phyloP scores from a whole-genome alignment of 1,140 invertebrate species.

The Asobara japonica region DNA sequence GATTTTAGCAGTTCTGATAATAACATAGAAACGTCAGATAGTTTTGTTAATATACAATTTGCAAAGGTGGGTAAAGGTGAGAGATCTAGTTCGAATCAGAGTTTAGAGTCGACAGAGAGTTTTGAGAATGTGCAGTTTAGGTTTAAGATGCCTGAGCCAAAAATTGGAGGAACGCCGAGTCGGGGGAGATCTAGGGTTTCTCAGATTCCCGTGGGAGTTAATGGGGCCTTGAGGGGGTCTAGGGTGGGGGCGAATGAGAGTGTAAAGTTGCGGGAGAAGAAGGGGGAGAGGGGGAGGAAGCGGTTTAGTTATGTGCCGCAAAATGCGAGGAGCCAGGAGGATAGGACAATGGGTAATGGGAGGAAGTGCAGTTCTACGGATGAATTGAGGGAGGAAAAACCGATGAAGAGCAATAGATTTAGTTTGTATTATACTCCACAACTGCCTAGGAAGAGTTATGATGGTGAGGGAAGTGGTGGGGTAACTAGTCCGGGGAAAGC shows the following conservation, averaged over 20 bases:
- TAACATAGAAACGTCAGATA: conserved; percentile 59
- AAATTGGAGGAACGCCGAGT: conserved; percentile 9
- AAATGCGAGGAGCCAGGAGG: conserved; percentile 37
- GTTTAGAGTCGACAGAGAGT: conserved; percentile 51
- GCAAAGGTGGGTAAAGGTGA: conserved; percentile 42
- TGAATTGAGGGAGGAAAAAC: conserved; percentile 50
- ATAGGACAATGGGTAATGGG: conserved; percentile 35
- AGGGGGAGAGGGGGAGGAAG: conserved; percentile 13
- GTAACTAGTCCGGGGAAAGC: conserved; percentile 43
- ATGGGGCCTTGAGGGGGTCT: conserved; percentile 27
- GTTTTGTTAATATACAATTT: conserved; percentile 58
- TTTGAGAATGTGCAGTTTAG: conserved; percentile 50
- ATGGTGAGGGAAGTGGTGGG: conserved; percentile 41
- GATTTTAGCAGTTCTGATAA: conserved; percentile 51
- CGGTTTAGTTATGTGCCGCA: conserved; percentile 47
- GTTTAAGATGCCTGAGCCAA: not conserved
- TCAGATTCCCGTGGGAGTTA: conserved; percentile 34
- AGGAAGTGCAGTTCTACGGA: conserved; percentile 54
- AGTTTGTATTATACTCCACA: conserved; percentile 59
- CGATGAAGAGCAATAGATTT: conserved; percentile 52
- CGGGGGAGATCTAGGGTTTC: not conserved
- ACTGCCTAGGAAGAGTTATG: conserved; percentile 52
- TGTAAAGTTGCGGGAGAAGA: conserved; percentile 47
- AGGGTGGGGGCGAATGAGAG: conserved; percentile 37
- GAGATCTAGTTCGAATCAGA: conserved; percentile 49